A percentile compares a stretch with the other conserved stretches of the same genome.
These are phyloP conservation scores for Illadopsis cleaveri DNA, from an alignment of 2,113 vertebrate genomes.

Conservation along the genomic window DNA sequence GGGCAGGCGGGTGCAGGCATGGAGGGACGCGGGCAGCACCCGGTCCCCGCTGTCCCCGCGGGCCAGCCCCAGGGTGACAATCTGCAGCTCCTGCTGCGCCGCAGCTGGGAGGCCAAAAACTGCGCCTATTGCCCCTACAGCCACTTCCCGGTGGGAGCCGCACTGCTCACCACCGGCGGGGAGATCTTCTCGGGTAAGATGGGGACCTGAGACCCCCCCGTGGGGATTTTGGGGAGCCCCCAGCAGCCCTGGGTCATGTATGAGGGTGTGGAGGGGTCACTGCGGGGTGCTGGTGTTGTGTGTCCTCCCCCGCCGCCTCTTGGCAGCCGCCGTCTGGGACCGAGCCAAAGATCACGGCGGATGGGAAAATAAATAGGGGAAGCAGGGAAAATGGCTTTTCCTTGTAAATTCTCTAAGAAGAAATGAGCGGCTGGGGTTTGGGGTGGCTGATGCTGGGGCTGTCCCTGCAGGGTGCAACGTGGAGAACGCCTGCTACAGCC, in stretches of 20 bases:
- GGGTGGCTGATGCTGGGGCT: neutral
- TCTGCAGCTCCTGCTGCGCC: conserved; percentile 76
- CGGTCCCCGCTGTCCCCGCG: neutral
- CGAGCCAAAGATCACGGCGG: neutral
- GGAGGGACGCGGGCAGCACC: neutral
- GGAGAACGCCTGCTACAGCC: conserved; percentile 85
- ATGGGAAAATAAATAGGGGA: neutral
- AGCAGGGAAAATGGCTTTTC: neutral
- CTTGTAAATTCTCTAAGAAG: neutral
- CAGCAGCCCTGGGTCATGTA: accelerated
- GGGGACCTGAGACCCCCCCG: accelerated
- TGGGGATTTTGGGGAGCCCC: neutral
- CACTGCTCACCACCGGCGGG: conserved; percentile 82
- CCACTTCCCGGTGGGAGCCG: conserved; percentile 87
- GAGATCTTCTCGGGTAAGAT: conserved; percentile 85
- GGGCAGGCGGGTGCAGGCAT: conserved; percentile 9
- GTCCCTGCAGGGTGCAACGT: conserved; percentile 87
- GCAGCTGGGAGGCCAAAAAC: conserved; percentile 80
- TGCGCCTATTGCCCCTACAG: conserved; percentile 92
- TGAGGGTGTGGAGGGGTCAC: neutral
- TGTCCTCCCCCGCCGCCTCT: neutral
- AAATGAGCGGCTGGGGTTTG: neutral
- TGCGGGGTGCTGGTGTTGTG: neutral
- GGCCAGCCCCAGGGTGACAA: neutral
- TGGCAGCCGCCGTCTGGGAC: neutral